A percentile compares a stretch with the other conserved stretches of the same genome.
Evolutionary conservation across 2,113 vertebrate species (phyloP).

Genomic region (Platysternon megacephalum): DNA sequence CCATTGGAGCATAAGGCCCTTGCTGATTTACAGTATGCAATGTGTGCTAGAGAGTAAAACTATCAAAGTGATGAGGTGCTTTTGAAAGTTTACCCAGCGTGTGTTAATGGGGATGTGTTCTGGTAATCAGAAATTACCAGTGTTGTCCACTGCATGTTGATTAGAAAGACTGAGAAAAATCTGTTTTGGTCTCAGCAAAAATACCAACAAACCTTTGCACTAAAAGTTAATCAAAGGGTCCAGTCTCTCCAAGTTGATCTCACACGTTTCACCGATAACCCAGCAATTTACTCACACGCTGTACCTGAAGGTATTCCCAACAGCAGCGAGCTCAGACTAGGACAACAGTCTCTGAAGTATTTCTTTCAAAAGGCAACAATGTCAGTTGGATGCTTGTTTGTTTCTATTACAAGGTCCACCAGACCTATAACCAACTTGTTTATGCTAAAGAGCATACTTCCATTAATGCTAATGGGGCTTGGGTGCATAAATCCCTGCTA

Average conservation of each 20-base stretch:
- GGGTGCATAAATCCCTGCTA: conserved; percentile 72
- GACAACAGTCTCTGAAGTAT: conserved; percentile 13
- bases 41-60: fast-evolving
- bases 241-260: not conserved
- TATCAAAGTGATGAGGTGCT: fast-evolving
- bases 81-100: not conserved
- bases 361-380: not conserved
- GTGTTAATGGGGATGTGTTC: not conserved
- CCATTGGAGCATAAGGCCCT: not conserved
- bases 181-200: not conserved
- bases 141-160: not conserved
- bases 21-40: fast-evolving
- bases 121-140: not conserved
- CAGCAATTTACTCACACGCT: not conserved
- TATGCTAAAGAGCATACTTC: conserved; percentile 67
- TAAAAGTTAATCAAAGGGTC: not conserved
- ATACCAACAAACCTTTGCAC: not conserved
- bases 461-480: conserved; percentile 68
- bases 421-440: conserved; percentile 43
- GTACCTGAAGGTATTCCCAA: not conserved
- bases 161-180: not conserved
- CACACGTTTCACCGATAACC: not conserved
- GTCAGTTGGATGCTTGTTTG: conserved; percentile 27
- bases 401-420: conserved; percentile 64
- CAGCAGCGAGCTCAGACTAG: not conserved